Evolutionary conservation across 2,797 vertebrate genomes (phyloP), one percentile per base, ranked within the genome.

Genomic region (Danio aesculapii): DNA sequence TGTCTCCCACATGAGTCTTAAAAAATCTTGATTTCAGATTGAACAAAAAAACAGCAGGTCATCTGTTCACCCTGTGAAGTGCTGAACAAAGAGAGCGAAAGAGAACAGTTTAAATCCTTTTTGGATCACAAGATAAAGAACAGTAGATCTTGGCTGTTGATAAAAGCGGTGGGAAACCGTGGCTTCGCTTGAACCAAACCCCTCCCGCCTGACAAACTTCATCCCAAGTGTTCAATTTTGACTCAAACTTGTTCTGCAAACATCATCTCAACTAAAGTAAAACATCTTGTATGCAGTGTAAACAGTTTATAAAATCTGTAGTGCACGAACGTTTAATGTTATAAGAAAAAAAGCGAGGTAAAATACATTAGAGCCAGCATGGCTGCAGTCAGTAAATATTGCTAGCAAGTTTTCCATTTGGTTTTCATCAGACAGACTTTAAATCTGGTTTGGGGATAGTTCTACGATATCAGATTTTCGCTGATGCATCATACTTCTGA

Each of bases 381-480:
- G 64, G 9, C 47, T 12, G 14, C 19, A 57, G 59, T 63, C 49
- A 71, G 53, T 79, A 79, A 68, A 74, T 64, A 71, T 55, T 47
- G 73, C 52, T 52, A 74, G 17, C 17, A 30, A 52, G 62, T 59
- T 77, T 39, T 21, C 12, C 53, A 47, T 62, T 69, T 49, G 16
- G 53, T 58, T 75, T 57, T 57, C 6, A 6, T 62, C 52, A 57
- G 79, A 71, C 30, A 73, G 63, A 43, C 44, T 19, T 62, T 30
- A 70, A 75, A 79, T 82, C 71, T 69, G 14, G 46, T 64, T 46
- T 62, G 19, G 62, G 53, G 59, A 81, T 57, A 74, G 72, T 8
- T 16, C 17, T 63, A 77, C 19, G 78, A 80, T 83, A 55, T 55
- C 19, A 64, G 66, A 49, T 50, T 82, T 70, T 49, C 52, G 59